Evolutionary conservation across 2,888 invertebrate species (phyloP), one percentile per base, ranked within the genome.

Genomic region (Oxytorus armatus): DNA sequence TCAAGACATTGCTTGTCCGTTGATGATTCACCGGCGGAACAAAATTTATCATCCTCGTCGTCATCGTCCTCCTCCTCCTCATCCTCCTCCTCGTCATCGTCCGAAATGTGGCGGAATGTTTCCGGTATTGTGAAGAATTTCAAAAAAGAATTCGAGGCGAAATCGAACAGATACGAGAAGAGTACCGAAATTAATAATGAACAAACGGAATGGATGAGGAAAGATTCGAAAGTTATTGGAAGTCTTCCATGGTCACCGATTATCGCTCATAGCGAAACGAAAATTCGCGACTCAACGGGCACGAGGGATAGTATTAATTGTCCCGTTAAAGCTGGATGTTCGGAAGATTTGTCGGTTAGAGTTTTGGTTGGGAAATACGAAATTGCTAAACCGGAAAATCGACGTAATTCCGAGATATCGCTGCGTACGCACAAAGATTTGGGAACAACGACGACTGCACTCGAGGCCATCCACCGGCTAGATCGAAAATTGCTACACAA

Each of bases 141-240:
- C 85, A 97, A 97, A 92, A 96, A 96, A 90, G 97, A 96, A 91
- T 97, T 97, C 91, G 97, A 98, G 93, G 97, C 97, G 66, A 96
- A 96, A 90, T 94, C 94, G 0, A 92, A 63, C 23, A 82, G 85
- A 59, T 85, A 87, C 42, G 90, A 92, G 74, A 90, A 88, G 69
- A 91, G 90, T 81, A 87, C 88, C 0, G 80, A 83, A 3, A 36
- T 55, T 44, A 76, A 47, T 23, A 70, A 49, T 44, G 65, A 39
- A 74, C 84, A 77, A 47, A 74, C 74, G 23, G 85, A 88, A n/a
- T 87, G 89, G 55, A 79, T 85, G 11, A 90, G 88, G 70, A 87
- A 88, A 36, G 91, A 91, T 53, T 85, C 85, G 0, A 91, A 90
- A 81, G 89, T 90, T 14, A 90, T 90, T n/a, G 76, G 90, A 5